Evolutionary conservation across 2,888 invertebrate species (phyloP).

Genomic region (Nomada goodeniana): DNA sequence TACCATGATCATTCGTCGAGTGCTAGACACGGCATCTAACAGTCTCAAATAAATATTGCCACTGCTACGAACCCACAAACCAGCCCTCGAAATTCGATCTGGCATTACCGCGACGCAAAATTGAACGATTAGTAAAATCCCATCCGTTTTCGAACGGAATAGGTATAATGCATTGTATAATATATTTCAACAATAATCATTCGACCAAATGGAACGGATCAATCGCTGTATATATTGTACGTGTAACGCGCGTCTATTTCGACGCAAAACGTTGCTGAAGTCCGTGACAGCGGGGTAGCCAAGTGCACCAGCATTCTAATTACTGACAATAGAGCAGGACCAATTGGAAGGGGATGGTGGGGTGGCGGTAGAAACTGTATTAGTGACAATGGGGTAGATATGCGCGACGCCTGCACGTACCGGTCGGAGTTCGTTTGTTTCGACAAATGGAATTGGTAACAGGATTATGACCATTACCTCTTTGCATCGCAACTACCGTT

Average conservation of each 20-base stretch:
- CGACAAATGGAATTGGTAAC: constrained; percentile 76
- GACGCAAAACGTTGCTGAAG: constrained; percentile 40
- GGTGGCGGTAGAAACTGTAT: constrained; percentile 58
- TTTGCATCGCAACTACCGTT: constrained; percentile 64
- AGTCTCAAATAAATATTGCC: neutral
- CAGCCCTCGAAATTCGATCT: neutral
- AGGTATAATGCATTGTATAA: too few relatives aligned
- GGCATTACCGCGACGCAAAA: neutral
- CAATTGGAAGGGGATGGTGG: constrained; percentile 37
- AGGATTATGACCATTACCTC: constrained; percentile 74
- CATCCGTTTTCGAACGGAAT: neutral
- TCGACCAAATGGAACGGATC: neutral
- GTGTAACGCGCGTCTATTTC: constrained; percentile 11
- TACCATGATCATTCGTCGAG: neutral
- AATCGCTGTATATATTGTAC: neutral
- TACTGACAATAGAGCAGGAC: constrained; percentile 50
- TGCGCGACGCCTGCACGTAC: constrained; percentile 67
- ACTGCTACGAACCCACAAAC: neutral
- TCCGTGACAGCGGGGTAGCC: constrained; percentile 37
- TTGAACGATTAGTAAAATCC: neutral
- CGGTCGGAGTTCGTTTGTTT: constrained; percentile 73
- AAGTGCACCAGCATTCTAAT: constrained; percentile 51
- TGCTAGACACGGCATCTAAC: neutral
- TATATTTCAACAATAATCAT: neutral
- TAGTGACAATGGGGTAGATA: constrained; percentile 70